phyloP scores from a whole-genome alignment of 1,140 invertebrate genomes.

The Augochlora pura region DNA sequence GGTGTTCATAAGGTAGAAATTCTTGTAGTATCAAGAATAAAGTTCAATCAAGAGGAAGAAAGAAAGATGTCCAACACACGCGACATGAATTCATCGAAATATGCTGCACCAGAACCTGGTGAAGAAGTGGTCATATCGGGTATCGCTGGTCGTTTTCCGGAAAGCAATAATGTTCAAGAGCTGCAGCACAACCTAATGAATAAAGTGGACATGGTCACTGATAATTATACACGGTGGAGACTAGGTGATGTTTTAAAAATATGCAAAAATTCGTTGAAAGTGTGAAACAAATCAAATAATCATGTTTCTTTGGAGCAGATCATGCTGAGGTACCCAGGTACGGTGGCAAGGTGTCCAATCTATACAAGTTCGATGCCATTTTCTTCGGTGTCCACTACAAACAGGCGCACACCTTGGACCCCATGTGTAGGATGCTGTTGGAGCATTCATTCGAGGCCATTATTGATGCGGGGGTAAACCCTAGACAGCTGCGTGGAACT shows the following conservation, averaged over 20 bases:
- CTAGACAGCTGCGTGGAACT: constrained; percentile 82
- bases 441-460: constrained; percentile 93
- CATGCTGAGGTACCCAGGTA: constrained; percentile 86
- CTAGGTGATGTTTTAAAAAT: constrained; percentile 77
- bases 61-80: neutral
- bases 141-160: constrained; percentile 92
- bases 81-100: neutral
- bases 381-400: constrained; percentile 92
- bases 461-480: constrained; percentile 89
- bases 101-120: constrained; percentile 72
- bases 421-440: constrained; percentile 91
- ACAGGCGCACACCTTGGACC: constrained; percentile 93
- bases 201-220: constrained; percentile 90
- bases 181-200: constrained; percentile 89
- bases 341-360: constrained; percentile 89
- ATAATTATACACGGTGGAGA: constrained; percentile 89
- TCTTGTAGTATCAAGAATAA: no score
- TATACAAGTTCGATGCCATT: constrained; percentile 90
- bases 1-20: neutral
- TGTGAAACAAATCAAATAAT: neutral
- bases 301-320: constrained; percentile 65
- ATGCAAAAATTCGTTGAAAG: neutral
- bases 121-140: constrained; percentile 92
- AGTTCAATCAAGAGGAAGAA: neutral
- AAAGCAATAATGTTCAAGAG: constrained; percentile 89